Conservation (phyloP, 2,888 invertebrate genomes). For the Maniola hyperantus region DNA sequence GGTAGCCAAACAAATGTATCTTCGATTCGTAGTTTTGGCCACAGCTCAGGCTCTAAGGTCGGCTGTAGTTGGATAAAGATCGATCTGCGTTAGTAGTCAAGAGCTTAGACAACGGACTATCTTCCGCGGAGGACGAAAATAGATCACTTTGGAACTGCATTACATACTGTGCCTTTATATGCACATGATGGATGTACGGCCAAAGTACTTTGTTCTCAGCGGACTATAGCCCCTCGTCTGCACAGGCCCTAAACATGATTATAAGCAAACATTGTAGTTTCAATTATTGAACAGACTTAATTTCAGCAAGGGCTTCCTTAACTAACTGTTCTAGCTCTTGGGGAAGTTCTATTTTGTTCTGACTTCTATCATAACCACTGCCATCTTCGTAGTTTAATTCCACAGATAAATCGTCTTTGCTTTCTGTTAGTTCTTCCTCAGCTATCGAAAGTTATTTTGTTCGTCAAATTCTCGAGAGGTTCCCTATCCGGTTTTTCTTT, state of each 20-base stretch:
- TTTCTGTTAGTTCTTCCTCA: conserved; percentile 62
- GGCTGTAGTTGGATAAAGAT: no score
- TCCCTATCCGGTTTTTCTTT: conserved; percentile 53
- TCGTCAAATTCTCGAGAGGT: conserved; percentile 48
- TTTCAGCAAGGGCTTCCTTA: conserved; percentile 85
- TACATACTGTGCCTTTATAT: no score
- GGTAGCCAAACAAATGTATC: no score
- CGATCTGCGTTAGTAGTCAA: no score
- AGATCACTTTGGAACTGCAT: no score
- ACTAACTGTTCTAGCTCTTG: conserved; percentile 84
- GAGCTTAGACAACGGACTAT: no score
- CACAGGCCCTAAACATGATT: not conserved
- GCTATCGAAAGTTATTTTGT: conserved; percentile 58
- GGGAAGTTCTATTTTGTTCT: conserved; percentile 78
- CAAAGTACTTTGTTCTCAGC: no score
- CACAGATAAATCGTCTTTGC: conserved; percentile 46
- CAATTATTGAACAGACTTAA: conserved; percentile 82
- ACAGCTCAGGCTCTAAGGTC: no score
- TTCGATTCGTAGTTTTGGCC: no score
- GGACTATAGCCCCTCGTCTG: no score
- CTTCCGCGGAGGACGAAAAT: no score
- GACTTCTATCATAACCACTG: conserved; percentile 49
- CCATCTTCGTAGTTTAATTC: conserved; percentile 47
- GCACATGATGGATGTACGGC: no score
- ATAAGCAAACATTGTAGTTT: not conserved